Evolutionary conservation across 2,797 vertebrate species (phyloP).

Genomic region (Mormyrus proboscirostris): DNA sequence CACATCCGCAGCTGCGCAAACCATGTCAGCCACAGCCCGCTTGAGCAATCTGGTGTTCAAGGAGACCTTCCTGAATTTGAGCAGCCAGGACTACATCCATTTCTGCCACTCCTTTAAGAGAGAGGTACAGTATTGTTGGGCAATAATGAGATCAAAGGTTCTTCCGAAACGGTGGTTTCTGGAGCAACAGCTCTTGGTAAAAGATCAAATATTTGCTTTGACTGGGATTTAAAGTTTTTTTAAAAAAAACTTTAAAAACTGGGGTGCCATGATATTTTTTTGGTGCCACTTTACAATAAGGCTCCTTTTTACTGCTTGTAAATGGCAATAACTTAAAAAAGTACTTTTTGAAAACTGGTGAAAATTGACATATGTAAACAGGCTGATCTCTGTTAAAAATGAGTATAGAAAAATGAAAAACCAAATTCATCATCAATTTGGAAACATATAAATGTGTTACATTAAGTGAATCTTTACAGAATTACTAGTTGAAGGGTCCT

Average conservation of each 20-base stretch:
- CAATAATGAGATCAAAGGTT: conserved; percentile 3
- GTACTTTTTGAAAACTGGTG: not conserved
- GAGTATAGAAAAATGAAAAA: not conserved
- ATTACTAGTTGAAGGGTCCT: not conserved
- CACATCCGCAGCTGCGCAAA: conserved; percentile 59
- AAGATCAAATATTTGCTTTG: not conserved
- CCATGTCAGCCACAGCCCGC: conserved; percentile 51
- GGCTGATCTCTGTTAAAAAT: not conserved
- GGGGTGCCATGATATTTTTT: not conserved
- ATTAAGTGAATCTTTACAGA: not conserved
- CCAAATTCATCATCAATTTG: not conserved
- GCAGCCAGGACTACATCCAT: conserved; percentile 58
- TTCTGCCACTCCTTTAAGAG: conserved; percentile 53
- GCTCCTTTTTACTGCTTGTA: no score
- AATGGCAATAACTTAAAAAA: not conserved
- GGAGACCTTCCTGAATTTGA: conserved; percentile 48
- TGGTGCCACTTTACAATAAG: no score
- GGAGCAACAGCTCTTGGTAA: not conserved
- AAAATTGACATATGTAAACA: not conserved
- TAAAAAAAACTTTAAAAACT: not conserved
- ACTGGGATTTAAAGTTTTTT: not conserved
- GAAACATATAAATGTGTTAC: not conserved
- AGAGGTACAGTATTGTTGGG: conserved; percentile 50
- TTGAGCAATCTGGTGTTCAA: conserved; percentile 61
- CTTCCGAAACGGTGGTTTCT: not conserved